Percentiles rank a stretch among this genome's conserved stretches.
These are phyloP conservation scores for Drosophila repleta DNA, from an alignment of 1,140 invertebrate genomes.

Conservation along the genomic window DNA sequence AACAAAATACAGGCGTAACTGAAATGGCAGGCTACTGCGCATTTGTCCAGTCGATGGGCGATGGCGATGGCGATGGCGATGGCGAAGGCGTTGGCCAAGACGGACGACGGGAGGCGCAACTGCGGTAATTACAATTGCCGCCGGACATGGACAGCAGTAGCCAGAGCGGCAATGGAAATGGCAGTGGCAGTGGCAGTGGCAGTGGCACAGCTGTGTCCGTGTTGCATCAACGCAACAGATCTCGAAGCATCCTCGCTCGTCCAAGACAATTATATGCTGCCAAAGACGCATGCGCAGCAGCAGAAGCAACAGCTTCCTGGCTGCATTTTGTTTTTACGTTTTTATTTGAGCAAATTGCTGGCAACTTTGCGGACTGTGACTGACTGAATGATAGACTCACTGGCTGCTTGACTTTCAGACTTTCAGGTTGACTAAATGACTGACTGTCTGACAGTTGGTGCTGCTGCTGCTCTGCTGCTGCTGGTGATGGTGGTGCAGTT, in stretches of 20 bases:
- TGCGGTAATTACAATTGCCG: conserved; percentile 82
- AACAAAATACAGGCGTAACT: conserved; percentile 82
- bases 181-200: conserved; percentile 19
- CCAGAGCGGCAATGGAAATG: conserved; percentile 23
- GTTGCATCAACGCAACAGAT: conserved; percentile 43
- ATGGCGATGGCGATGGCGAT: conserved; percentile 25
- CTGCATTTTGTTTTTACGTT: conserved; percentile 75
- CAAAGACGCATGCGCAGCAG: conserved; percentile 75
- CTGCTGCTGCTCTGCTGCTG: conserved; percentile 12
- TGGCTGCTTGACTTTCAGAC: conserved; percentile 65
- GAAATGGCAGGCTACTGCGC: conserved; percentile 81
- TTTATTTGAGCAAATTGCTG: conserved; percentile 81
- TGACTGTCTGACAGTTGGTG: conserved; percentile 55
- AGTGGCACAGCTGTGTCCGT: conserved; percentile 59
- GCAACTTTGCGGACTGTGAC: conserved; percentile 78
- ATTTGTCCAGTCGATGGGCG: conserved; percentile 61
- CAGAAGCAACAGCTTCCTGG: conserved; percentile 58
- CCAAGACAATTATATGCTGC: conserved; percentile 81
- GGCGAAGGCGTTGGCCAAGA: conserved; percentile 76
- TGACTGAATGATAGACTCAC: conserved; percentile 81
- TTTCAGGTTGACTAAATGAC: conserved; percentile 67
- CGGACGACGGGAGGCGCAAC: conserved; percentile 79
- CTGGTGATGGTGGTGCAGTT: conserved; percentile 16
- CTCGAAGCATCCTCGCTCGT: conserved; percentile 47
- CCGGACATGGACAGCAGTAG: conserved; percentile 70